Evolutionary conservation across 2,797 vertebrate species (phyloP).

Genomic region (Rhadinocentrus ornatus): DNA sequence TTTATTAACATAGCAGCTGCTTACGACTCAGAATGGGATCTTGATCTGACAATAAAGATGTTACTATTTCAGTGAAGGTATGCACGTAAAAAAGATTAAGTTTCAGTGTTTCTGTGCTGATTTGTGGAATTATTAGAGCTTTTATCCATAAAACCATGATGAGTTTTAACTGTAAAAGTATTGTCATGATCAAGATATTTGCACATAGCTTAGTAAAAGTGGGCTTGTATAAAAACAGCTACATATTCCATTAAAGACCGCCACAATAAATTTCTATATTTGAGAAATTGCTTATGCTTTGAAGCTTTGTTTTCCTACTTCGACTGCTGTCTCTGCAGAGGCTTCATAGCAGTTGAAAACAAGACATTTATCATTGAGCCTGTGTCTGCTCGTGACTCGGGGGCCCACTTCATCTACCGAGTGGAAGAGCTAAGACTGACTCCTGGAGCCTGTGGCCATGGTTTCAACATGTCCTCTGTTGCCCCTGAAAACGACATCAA

Average conservation of each 20-base stretch:
- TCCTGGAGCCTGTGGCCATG: constrained; percentile 88
- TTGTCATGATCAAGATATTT: constrained; percentile 6
- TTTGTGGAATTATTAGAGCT: constrained; percentile 13
- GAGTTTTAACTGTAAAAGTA: constrained; percentile 10
- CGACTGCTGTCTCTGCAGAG: constrained; percentile 81
- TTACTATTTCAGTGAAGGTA: constrained; percentile 2
- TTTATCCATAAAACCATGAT: constrained; percentile 12
- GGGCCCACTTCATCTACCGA: constrained; percentile 86
- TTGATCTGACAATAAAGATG: constrained; percentile 23
- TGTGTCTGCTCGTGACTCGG: constrained; percentile 63
- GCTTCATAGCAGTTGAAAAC: constrained; percentile 90
- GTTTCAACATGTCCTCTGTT: constrained; percentile 76
- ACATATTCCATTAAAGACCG: constrained; percentile 33
- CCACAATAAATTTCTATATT: constrained; percentile 24
- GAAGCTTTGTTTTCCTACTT: constrained; percentile 49
- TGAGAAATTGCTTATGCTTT: constrained; percentile 32
- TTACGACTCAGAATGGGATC: constrained; percentile 26
- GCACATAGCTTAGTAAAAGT: constrained; percentile 16
- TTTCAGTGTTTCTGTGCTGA: constrained; percentile 7
- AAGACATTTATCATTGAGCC: constrained; percentile 91
- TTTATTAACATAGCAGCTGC: constrained; percentile 23
- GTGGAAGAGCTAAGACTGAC: constrained; percentile 80
- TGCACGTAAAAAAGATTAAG: background rate
- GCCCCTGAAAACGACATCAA: constrained; percentile 58
- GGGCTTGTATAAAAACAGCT: background rate